Base-by-base conservation (phyloP, 1,140 invertebrate species). In the Papilio xuthus region DNA sequence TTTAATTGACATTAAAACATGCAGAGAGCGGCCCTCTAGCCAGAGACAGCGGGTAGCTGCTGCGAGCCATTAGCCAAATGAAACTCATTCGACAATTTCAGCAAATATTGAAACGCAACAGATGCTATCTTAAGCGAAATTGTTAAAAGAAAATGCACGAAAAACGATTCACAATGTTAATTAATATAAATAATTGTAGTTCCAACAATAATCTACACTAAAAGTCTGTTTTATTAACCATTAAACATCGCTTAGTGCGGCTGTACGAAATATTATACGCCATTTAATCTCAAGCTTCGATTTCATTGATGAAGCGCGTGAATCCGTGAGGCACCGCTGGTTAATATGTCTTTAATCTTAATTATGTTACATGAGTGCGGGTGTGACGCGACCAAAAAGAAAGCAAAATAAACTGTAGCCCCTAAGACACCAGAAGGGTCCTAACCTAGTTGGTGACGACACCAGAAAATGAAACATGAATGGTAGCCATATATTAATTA, bases 1-100 rank as follows among this genome's bases (percentile, higher is more conserved):
- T 67, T 67, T 28, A 28, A 67, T 67, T 67, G 26, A 67, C 23
- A 67, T 60, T 67, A 18, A 67, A 67, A 28, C 60, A 26, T 67
- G 23, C 60, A 32, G 23, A 67, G 60, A 60, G 56, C 23, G 60
- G 26, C 60, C 4, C 60, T 67, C 26, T 67, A 15, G 60, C 60
- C 26, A 53, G 50, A 53, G 26, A 28, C 26, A 15, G 0, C 26
- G 13, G 12, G 26, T 28, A 63, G 4, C 56, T 23, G 53, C 53
- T 60, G 60, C 26, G 15, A 28, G 23, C 60, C 60, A 67, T 67
- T 67, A 67, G 26, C 60, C 12, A 67, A 67, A 67, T 67, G 60
- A 67, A 23, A 67, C 26, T 7, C 13, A 67, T 67, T 67, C 4
- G 26, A 67, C 12, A 67, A 67, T 28, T 67, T 67, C 26, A 67